phyloP scores from a whole-genome alignment of 2,113 vertebrate species.

The Zootoca vivipara region DNA sequence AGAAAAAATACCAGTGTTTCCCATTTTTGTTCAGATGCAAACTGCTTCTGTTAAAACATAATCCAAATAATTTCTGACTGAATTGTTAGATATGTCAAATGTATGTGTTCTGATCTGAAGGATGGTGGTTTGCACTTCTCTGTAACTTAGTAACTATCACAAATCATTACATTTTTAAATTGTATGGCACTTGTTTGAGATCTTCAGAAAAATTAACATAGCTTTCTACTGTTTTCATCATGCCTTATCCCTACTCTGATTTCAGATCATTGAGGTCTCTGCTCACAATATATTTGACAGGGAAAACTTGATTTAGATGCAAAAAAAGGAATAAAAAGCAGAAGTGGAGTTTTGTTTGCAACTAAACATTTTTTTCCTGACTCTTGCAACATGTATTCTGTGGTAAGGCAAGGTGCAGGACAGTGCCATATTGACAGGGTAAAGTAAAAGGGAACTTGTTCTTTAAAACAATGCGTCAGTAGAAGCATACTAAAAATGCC shows the following conservation, averaged over 20 bases:
- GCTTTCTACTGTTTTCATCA: background rate
- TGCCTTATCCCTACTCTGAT: background rate
- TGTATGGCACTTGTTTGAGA: background rate
- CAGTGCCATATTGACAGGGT: background rate
- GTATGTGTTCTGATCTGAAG: background rate
- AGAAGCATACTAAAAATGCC: background rate
- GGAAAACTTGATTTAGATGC: conserved; percentile 23
- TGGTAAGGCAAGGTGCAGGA: background rate
- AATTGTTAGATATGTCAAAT: background rate
- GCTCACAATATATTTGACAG: conserved; percentile 23
- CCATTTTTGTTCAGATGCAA: background rate
- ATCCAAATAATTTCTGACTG: background rate
- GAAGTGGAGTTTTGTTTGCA: conserved; percentile 3
- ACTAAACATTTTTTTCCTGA: conserved; percentile 17
- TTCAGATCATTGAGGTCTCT: conserved; percentile 38
- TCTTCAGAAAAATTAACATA: background rate
- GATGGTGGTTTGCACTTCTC: background rate
- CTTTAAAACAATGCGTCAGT: background rate
- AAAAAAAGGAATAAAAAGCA: conserved; percentile 6
- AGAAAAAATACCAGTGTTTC: background rate
- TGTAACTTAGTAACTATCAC: background rate
- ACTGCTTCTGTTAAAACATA: background rate
- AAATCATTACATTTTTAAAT: background rate
- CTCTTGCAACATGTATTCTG: background rate
- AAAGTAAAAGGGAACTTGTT: background rate